Evolutionary conservation across 2,888 invertebrate species (phyloP), one percentile per base, ranked within the genome.

Genomic region (Pherbina coryleti): DNA sequence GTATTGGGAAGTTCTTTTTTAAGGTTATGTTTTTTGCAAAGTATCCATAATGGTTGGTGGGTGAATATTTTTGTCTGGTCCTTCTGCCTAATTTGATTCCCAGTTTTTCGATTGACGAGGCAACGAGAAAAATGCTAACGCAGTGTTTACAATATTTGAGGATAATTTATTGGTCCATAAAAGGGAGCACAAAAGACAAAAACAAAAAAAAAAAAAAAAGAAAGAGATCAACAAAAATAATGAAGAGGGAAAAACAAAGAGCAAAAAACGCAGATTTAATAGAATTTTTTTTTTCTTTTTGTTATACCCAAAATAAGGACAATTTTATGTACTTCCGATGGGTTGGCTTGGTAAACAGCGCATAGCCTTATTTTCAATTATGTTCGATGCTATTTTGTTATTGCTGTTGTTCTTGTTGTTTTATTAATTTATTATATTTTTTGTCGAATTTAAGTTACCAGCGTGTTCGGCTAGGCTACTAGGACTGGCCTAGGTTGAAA

Each of bases 291-390:
- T 66, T 34, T 17, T 66, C 1, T 44, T 14, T 44, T 44, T 44
- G 11, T 44, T 11, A 44, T 44, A 34, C 17, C 34, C 34, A 34
- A 31, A 11, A 34, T 67, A 37, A 37, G 44, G 8, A 31, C 31
- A n/a, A 67, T 67, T 67, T 67, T 67, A 67, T 19, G 37, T 66
- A 66, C 66, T 37, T 66, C 11, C 31, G 37, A 66, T 66, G 34
- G 66, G n/a, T 19, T 11, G 19, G 11, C 14, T 19, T 37, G 7
- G 37, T 22, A 11, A 37, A 34, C 37, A 17, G n/a, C 67, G 44
- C 67, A 34, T 22, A 34, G 19, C 66, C 66, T 14, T 8, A 66
- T 25, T 31, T 66, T 28, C 60, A 60, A 60, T 60, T 60, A 60
- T 60, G 60, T 28, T n/a, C 28, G 14, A 25, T 60, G 22, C 28